These are phyloP conservation scores for Rutilus rutilus DNA, from an alignment of 2,113 vertebrate species.

Conservation along the genomic window DNA sequence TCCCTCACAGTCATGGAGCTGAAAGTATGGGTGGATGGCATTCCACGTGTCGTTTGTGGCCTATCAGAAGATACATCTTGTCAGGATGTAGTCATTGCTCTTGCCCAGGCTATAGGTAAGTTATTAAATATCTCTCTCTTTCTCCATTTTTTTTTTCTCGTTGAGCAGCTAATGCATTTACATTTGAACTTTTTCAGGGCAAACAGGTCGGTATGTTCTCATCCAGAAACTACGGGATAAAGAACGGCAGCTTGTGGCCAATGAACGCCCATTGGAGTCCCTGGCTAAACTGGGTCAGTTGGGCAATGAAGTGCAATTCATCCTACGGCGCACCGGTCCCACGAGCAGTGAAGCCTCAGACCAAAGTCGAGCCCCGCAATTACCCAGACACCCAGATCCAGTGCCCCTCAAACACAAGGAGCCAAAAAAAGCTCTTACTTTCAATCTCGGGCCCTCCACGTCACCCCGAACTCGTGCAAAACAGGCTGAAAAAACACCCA, in stretches of 20 bases:
- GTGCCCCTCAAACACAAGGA: conserved; percentile 67
- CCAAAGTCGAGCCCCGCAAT: background rate
- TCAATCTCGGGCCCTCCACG: conserved; percentile 73
- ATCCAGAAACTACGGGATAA: conserved; percentile 84
- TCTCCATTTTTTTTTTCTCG: background rate
- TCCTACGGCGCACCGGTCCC: conserved; percentile 85
- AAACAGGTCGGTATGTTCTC: conserved; percentile 90
- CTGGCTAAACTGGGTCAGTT: conserved; percentile 88
- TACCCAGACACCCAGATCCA: conserved; percentile 66
- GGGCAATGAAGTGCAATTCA: conserved; percentile 85
- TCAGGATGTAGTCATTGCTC: conserved; percentile 91
- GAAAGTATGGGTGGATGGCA: conserved; percentile 94
- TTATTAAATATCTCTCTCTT: conserved; percentile 43
- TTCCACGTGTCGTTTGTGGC: conserved; percentile 88
- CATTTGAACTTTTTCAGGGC: conserved; percentile 73
- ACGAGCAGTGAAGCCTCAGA: conserved; percentile 71
- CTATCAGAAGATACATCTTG: conserved; percentile 88
- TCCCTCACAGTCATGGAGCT: conserved; percentile 83
- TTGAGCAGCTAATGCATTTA: background rate
- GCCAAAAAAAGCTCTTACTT: conserved; percentile 78
- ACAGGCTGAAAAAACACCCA: conserved; percentile 50
- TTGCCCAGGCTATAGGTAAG: conserved; percentile 89
- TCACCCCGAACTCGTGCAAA: conserved; percentile 43
- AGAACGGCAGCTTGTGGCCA: conserved; percentile 83
- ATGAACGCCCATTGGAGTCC: conserved; percentile 83